Conservation (phyloP, 2,797 vertebrate genomes). For the Carcharodon carcharias region DNA sequence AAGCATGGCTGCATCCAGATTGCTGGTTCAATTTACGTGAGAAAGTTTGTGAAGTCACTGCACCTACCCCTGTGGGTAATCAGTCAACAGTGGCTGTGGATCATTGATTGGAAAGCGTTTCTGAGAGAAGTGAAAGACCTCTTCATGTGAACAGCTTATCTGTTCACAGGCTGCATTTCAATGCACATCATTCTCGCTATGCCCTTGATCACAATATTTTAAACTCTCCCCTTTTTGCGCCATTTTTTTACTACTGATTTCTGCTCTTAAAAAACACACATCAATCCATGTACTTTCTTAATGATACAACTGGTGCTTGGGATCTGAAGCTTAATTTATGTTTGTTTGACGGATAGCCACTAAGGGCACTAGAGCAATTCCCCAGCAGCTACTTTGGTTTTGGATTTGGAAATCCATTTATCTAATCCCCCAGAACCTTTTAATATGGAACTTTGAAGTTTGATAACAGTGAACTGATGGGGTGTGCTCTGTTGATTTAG, state of each 20-base stretch:
- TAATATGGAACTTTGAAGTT: background rate
- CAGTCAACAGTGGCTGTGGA: background rate
- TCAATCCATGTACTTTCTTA: background rate
- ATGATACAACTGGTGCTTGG: background rate
- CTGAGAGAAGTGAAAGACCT: background rate
- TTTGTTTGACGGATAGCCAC: background rate
- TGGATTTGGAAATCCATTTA: constrained; percentile 2
- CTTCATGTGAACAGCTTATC: background rate
- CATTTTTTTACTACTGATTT: background rate
- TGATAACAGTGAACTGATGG: background rate
- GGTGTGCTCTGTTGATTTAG: background rate
- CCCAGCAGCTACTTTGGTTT: background rate
- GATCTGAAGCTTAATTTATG: background rate
- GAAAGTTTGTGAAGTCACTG: background rate
- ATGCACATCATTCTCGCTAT: background rate
- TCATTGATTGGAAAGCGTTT: background rate
- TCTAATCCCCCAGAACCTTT: background rate
- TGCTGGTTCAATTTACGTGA: background rate
- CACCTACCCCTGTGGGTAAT: background rate
- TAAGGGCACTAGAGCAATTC: background rate
- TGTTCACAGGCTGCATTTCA: background rate
- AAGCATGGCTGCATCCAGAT: background rate
- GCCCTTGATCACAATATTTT: background rate
- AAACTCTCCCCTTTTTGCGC: background rate
- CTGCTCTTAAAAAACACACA: background rate